phyloP scores from a whole-genome alignment of 2,888 invertebrate species.

The Myopa tessellatipennis region DNA sequence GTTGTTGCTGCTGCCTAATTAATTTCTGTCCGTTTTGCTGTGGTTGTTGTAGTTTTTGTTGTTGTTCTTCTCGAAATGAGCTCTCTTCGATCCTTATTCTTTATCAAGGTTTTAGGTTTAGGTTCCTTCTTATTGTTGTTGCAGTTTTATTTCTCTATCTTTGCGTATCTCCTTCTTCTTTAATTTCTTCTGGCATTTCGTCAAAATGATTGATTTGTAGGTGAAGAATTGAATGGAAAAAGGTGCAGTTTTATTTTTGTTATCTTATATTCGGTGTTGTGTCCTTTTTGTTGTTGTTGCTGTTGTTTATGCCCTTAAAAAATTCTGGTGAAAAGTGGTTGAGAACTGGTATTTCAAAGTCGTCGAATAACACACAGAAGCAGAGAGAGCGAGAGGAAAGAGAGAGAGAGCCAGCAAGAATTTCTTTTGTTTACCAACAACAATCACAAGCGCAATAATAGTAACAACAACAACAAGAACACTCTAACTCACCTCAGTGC shows the following conservation, averaged over 20 bases:
- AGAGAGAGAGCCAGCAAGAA: constrained; percentile 5
- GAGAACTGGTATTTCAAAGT: constrained; percentile 22
- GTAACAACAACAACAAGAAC: constrained; percentile 16
- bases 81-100: neutral
- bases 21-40: too few relatives aligned
- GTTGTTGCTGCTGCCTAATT: neutral
- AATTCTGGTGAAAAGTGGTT: constrained; percentile 1
- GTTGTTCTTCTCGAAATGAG: neutral
- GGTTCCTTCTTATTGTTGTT: neutral
- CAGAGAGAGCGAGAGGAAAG: neutral
- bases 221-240: constrained; percentile 54
- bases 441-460: constrained; percentile 33
- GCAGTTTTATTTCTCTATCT: neutral
- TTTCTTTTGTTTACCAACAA: constrained; percentile 37
- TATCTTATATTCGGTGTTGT: neutral
- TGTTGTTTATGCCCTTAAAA: neutral
- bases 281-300: neutral
- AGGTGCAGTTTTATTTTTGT: too few relatives aligned
- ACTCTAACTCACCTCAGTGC: neutral
- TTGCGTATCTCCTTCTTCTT: neutral
- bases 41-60: neutral
- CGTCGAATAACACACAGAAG: constrained; percentile 36
- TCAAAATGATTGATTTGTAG: constrained; percentile 67
- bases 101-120: neutral
- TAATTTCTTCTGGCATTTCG: constrained; percentile 52